Conservation (phyloP, 2,888 invertebrate species). For the Melinaea marsaeus region DNA sequence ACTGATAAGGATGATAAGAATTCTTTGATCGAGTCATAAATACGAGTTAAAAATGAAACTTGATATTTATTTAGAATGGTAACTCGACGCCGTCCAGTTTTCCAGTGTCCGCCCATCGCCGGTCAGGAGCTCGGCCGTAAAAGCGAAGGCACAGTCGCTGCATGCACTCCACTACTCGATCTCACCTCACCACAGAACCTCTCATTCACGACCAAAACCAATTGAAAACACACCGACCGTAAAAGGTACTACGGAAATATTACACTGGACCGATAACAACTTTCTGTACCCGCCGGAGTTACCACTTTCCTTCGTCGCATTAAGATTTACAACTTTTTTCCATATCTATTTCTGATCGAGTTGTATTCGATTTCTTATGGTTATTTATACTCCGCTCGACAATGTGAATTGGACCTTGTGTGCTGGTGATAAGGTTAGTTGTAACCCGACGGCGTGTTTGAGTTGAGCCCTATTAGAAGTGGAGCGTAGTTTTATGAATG, state of each 20-base stretch:
- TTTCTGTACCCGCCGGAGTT: constrained; percentile 65
- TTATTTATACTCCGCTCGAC: constrained; percentile 13
- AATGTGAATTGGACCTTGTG: constrained; percentile 40
- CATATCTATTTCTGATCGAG: constrained; percentile 63
- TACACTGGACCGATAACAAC: constrained; percentile 70
- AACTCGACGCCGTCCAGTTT: constrained; percentile 44
- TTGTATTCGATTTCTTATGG: constrained; percentile 35
- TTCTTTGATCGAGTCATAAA: constrained; percentile 10
- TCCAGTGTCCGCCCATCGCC: constrained; percentile 38
- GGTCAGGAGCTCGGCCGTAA: constrained; percentile 33
- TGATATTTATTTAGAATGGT: constrained; percentile 42
- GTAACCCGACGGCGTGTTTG: constrained; percentile 36
- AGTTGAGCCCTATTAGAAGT: constrained; percentile 42
- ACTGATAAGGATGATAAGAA: too few species aligned
- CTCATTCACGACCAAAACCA: constrained; percentile 75
- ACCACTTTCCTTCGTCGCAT: constrained; percentile 69
- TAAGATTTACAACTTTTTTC: constrained; percentile 71
- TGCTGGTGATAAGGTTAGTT: constrained; percentile 43
- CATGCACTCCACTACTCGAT: constrained; percentile 67
- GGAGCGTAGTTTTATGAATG: constrained; percentile 70
- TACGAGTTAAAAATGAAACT: constrained; percentile 31
- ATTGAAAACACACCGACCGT: constrained; percentile 57
- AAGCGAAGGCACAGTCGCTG: constrained; percentile 45
- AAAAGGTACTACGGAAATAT: constrained; percentile 53
- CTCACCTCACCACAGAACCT: constrained; percentile 69